These are phyloP conservation scores for Carassius gibelio DNA, from an alignment of 2,113 vertebrate species.

Conservation along the genomic window DNA sequence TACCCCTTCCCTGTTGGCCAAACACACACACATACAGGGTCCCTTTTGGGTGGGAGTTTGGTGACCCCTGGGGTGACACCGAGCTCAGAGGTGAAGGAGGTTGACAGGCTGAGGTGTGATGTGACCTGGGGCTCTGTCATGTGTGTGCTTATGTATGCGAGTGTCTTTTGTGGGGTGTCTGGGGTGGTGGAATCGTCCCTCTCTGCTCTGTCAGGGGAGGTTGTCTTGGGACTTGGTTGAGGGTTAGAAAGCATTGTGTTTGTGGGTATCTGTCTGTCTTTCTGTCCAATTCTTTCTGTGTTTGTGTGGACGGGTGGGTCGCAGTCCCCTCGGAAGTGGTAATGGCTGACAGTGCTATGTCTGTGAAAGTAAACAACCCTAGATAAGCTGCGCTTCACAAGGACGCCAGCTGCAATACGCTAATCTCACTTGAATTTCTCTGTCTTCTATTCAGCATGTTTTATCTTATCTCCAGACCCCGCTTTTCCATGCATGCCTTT, in stretches of 20 bases:
- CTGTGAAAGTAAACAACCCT: slow-evolving; percentile 52
- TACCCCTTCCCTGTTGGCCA: neutral
- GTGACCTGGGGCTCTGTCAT: slow-evolving; percentile 56
- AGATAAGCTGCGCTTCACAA: slow-evolving; percentile 59
- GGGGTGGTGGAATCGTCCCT: slow-evolving; percentile 38
- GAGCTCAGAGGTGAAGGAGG: slow-evolving; percentile 51
- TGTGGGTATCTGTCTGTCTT: slow-evolving; percentile 56
- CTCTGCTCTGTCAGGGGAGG: slow-evolving; percentile 48
- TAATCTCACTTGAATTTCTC: slow-evolving; percentile 61
- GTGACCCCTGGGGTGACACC: slow-evolving; percentile 55
- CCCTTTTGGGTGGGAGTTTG: slow-evolving; percentile 29
- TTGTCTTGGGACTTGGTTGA: slow-evolving; percentile 58
- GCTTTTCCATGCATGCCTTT: slow-evolving; percentile 59
- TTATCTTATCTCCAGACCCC: slow-evolving; percentile 57
- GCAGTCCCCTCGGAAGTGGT: slow-evolving; percentile 38
- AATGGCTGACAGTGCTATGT: slow-evolving; percentile 58
- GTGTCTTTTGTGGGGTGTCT: slow-evolving; percentile 42
- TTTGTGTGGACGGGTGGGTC: slow-evolving; percentile 39
- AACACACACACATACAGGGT: slow-evolving; percentile 12
- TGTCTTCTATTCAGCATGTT: slow-evolving; percentile 54
- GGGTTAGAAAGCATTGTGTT: slow-evolving; percentile 51
- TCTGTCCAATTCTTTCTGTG: slow-evolving; percentile 21
- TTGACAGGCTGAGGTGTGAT: slow-evolving; percentile 57
- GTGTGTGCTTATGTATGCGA: slow-evolving; percentile 44
- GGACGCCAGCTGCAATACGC: slow-evolving; percentile 58